Percentiles rank a stretch among this genome's conserved stretches.
These are phyloP conservation scores for Amphiduros pacificus DNA, from an alignment of 2,888 invertebrate species.

Conservation along the genomic window DNA sequence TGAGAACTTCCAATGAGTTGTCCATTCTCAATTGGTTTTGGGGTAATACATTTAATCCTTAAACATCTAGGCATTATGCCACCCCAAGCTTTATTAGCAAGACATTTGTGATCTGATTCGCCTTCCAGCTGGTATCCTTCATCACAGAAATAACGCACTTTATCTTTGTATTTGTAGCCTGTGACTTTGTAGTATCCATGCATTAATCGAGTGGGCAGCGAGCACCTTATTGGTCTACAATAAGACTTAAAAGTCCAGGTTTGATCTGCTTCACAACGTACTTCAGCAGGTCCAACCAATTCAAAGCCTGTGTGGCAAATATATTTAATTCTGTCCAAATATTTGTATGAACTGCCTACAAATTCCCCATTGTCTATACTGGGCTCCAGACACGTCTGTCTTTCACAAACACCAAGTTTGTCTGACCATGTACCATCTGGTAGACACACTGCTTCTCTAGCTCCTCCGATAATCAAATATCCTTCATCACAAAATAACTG, in stretches of 20 bases:
- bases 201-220: background rate
- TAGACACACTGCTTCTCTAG: slow-evolving; percentile 9
- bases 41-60: slow-evolving; percentile 2
- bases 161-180: background rate
- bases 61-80: slow-evolving; percentile 4
- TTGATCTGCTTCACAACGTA: slow-evolving; percentile 25
- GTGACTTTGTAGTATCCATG: background rate
- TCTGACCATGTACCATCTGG: slow-evolving; percentile 20
- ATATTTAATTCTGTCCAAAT: slow-evolving; percentile 20
- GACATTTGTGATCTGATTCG: slow-evolving; percentile 2
- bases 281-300: slow-evolving; percentile 21
- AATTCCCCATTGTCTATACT: slow-evolving; percentile 9
- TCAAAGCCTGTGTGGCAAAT: slow-evolving; percentile 23
- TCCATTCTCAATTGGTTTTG: slow-evolving; percentile 5
- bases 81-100: slow-evolving; percentile 4
- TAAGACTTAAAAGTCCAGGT: slow-evolving; percentile 22
- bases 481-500: slow-evolving; percentile 21
- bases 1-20: background rate
- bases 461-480: slow-evolving; percentile 16
- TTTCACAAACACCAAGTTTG: slow-evolving; percentile 2
- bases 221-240: background rate
- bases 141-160: background rate
- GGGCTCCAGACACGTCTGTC: slow-evolving; percentile 7
- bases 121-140: slow-evolving; percentile 1
- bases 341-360: no score